These are phyloP conservation scores for Empidonax traillii DNA, from an alignment of 2,113 vertebrate genomes.

Conservation along the genomic window DNA sequence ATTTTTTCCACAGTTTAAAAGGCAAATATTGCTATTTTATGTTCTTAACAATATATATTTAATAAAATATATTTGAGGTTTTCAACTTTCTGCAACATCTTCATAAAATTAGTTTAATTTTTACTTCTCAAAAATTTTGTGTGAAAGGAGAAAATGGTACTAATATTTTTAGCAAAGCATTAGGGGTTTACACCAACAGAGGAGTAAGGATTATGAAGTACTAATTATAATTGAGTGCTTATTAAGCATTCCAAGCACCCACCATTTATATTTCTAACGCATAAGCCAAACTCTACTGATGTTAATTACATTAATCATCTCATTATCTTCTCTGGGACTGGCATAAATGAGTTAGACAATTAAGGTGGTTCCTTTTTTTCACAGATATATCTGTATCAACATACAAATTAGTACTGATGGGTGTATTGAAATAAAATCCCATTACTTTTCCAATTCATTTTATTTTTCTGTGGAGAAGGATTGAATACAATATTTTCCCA, in stretches of 20 bases:
- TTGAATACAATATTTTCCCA: not conserved
- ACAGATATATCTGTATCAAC: not conserved
- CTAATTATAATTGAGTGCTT: not conserved
- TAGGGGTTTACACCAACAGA: not conserved
- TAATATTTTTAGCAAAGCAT: not conserved
- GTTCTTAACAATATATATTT: not conserved
- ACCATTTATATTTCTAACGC: not conserved
- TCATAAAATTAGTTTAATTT: not conserved
- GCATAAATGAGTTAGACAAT: not conserved
- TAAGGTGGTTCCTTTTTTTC: not conserved
- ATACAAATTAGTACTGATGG: not conserved
- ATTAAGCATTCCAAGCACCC: not conserved
- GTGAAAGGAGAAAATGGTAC: accelerated
- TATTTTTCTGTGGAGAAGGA: not conserved
- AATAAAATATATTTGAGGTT: not conserved
- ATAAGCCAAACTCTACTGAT: not conserved
- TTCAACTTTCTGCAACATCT: not conserved
- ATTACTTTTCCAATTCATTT: not conserved
- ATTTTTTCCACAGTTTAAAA: not conserved
- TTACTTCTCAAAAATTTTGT: not conserved
- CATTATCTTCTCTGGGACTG: not conserved
- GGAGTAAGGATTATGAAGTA: not conserved
- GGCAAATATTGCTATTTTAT: not conserved
- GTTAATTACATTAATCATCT: slow-evolving; percentile 13
- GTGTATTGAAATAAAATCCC: not conserved